These are phyloP conservation scores for Pimephales promelas DNA, from an alignment of 2,113 vertebrate species.

Conservation along the genomic window DNA sequence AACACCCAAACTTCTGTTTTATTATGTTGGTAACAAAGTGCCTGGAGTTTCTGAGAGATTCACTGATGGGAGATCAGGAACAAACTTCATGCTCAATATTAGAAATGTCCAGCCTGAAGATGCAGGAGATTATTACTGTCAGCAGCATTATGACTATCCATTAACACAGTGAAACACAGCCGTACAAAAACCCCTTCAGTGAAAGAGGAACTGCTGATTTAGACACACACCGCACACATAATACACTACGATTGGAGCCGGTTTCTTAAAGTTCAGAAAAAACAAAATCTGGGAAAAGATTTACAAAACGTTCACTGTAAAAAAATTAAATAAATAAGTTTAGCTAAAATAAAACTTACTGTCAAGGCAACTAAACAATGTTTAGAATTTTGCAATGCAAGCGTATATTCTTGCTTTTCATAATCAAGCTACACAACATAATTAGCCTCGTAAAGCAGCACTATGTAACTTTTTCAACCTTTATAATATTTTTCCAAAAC, in stretches of 20 bases:
- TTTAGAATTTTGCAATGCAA: too few species aligned
- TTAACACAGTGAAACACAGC: neutral
- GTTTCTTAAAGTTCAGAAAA: neutral
- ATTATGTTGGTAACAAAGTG: neutral
- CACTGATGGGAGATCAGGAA: constrained; percentile 21
- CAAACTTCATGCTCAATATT: constrained; percentile 10
- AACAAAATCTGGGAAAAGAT: too few species aligned
- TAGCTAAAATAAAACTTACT: too few species aligned
- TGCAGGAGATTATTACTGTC: constrained; percentile 26
- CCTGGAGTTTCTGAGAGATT: constrained; percentile 25
- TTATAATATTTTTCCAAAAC: too few species aligned
- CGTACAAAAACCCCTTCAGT: constrained; percentile 1
- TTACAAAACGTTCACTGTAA: too few species aligned
- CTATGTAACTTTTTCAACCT: too few species aligned
- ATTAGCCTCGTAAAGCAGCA: too few species aligned
- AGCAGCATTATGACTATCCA: neutral
- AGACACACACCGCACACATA: neutral
- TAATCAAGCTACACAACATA: too few species aligned
- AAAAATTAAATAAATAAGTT: too few species aligned
- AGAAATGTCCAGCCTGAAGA: constrained; percentile 16
- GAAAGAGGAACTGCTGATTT: constrained; percentile 25
- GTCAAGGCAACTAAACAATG: too few species aligned
- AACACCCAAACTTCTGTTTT: constrained; percentile 9
- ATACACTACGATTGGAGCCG: neutral
- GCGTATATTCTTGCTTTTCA: too few species aligned